Evolutionary conservation across 1,140 invertebrate species (phyloP).

Genomic region (Pantala flavescens): DNA sequence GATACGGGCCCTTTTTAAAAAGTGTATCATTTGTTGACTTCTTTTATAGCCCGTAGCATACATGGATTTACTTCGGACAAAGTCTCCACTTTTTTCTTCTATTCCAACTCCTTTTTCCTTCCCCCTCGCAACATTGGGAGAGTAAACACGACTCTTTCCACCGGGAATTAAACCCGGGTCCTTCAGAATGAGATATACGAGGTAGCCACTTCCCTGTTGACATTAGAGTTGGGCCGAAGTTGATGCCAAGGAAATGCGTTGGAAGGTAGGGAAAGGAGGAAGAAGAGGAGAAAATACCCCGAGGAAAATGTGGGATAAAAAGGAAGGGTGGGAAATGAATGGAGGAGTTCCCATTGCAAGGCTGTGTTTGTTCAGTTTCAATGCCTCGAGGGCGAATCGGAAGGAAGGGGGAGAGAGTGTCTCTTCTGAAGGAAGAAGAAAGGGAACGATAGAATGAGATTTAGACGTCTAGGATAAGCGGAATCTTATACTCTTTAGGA

Average conservation of each 20-base stretch:
- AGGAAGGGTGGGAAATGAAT: not conserved
- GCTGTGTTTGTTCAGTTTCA: not conserved
- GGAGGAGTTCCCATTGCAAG: not conserved
- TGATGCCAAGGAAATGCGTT: constrained; percentile 5
- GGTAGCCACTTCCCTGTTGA: constrained; percentile 7
- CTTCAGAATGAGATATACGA: constrained; percentile 9
- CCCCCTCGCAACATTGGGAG: not conserved
- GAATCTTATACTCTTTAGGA: too few relatives aligned
- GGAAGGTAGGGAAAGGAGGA: not conserved
- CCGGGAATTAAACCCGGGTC: constrained; percentile 2
- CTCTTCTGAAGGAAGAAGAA: not conserved
- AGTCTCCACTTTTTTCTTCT: not conserved
- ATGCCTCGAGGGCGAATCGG: not conserved
- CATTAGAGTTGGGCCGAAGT: not conserved
- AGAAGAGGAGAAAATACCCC: not conserved
- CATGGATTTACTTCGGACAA: not conserved
- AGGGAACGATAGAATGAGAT: not conserved
- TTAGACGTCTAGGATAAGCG: not conserved
- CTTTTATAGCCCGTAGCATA: not conserved
- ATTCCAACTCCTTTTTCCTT: not conserved
- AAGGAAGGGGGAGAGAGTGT: not conserved
- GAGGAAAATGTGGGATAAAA: not conserved
- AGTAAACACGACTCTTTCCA: constrained; percentile 9
- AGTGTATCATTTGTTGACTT: constrained; percentile 7
- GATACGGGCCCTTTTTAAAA: not conserved